Evolutionary conservation across 2,113 vertebrate species (phyloP), one percentile per base, ranked within the genome.

Genomic region (Calidris pygmaea): DNA sequence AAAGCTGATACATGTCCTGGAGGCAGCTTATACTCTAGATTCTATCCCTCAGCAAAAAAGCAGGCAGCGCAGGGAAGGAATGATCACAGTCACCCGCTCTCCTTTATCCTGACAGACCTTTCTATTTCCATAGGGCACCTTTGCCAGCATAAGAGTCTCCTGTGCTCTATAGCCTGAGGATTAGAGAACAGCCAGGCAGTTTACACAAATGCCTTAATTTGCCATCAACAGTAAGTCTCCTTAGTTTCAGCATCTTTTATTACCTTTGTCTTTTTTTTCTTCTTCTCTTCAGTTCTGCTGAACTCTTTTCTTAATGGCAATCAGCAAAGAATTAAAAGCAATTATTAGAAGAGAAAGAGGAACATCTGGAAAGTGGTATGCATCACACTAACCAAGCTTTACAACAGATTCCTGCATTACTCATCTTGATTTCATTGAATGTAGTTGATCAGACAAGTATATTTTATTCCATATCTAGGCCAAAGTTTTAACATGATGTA

Each of bases 401-500:
- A 70, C 9, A 85, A 70, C 9, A 39, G 67, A 90, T 39, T 85
- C 43, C 30, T 62, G n/a, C 23, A 29, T 75, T 67, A 86, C 27
- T 72, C 47, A 77, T 80, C n/a, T 89, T 83, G 63, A 87, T 85
- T 83, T 79, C 45, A 87, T 89, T 94, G 62, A 72, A 76, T 21
- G 19, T 39, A 72, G 70, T 87, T 96, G 95, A 95, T 96, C 91
- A 96, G 95, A 80, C 55, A 39, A 58, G 70, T 91, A 59, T 95
- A 75, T 87, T 89, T 89, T 73, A 95, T 96, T 94, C 92, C 85
- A 67, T 84, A 97, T 81, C 18, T 76, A 88, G 58, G 84, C 63
- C 94, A 96, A 81, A 70, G 81, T 87, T 97, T 93, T 94, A 97
- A 91, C 56, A 89, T 34, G 47, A 82, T 45, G 41, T 76, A 85